A percentile compares a stretch with the other conserved stretches of the same genome.
Conservation (phyloP, 2,797 vertebrate genomes). For the Sus cebifrons region DNA sequence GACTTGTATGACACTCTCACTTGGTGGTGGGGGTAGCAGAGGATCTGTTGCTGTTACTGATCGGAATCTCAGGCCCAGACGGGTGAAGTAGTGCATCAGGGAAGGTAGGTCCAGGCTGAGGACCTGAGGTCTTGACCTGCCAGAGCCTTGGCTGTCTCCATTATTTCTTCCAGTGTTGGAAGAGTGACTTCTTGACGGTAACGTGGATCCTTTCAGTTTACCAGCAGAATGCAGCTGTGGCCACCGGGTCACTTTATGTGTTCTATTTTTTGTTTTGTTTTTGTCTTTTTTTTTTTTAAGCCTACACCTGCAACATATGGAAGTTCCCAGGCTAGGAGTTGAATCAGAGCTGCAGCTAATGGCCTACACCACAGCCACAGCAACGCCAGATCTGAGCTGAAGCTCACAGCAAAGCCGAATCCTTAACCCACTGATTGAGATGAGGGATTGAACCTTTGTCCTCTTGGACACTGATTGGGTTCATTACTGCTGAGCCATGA, state of each 20-base stretch:
- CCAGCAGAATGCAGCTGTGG: background rate
- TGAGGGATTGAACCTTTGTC: no score
- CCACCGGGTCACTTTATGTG: background rate
- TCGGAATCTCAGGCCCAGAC: background rate
- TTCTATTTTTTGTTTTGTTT: background rate
- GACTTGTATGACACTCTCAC: background rate
- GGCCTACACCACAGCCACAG: no score
- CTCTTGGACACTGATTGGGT: no score
- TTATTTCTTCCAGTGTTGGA: background rate
- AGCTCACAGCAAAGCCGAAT: no score
- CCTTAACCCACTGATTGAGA: no score
- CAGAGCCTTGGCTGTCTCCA: background rate
- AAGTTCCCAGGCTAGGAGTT: no score
- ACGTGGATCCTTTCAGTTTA: rapidly evolving
- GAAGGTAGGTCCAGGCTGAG: background rate
- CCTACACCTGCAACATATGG: no score
- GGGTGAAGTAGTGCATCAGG: rapidly evolving
- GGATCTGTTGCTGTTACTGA: background rate
- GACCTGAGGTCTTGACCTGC: background rate
- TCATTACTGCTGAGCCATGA: no score
- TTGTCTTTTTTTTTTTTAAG: no score
- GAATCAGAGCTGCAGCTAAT: no score
- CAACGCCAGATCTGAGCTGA: no score
- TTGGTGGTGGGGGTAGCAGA: background rate
- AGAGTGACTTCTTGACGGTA: background rate